A percentile compares a stretch with the other conserved stretches of the same genome.
Conservation (phyloP, 2,113 vertebrate genomes). For the Condylura cristata region DNA sequence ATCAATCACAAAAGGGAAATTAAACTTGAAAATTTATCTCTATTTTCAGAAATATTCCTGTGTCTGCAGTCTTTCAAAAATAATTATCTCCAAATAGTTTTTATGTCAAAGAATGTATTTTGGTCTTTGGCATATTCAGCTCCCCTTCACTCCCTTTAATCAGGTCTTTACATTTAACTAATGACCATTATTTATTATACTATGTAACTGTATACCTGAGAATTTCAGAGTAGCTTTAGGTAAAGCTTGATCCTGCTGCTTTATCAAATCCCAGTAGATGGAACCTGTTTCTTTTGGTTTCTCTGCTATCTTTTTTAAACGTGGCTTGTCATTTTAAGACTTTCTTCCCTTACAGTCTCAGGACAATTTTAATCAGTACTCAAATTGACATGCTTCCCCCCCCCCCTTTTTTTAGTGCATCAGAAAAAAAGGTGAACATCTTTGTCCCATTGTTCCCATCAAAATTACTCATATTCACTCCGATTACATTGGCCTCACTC, state of each 20-base stretch:
- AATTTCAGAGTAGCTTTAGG: background rate
- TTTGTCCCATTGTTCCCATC: background rate
- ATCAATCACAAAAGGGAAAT: too few species aligned
- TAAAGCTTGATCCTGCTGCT: background rate
- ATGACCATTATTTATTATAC: background rate
- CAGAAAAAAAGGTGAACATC: background rate
- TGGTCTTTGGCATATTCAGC: background rate
- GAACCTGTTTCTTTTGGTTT: background rate
- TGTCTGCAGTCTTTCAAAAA: background rate
- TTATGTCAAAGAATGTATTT: background rate
- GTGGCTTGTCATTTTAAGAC: background rate
- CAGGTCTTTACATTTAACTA: background rate
- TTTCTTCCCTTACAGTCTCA: background rate
- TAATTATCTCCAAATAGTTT: background rate
- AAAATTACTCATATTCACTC: background rate
- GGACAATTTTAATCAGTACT: background rate
- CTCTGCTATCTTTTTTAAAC: background rate
- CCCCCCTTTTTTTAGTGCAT: background rate
- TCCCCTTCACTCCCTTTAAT: background rate
- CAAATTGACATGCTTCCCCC: background rate
- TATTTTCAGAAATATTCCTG: background rate
- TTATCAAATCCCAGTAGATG: background rate
- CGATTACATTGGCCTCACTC: background rate
- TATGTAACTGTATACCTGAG: background rate
- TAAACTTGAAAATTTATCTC: background rate